phyloP scores from a whole-genome alignment of 2,888 invertebrate genomes.

The Cyrtodaria siliqua region DNA sequence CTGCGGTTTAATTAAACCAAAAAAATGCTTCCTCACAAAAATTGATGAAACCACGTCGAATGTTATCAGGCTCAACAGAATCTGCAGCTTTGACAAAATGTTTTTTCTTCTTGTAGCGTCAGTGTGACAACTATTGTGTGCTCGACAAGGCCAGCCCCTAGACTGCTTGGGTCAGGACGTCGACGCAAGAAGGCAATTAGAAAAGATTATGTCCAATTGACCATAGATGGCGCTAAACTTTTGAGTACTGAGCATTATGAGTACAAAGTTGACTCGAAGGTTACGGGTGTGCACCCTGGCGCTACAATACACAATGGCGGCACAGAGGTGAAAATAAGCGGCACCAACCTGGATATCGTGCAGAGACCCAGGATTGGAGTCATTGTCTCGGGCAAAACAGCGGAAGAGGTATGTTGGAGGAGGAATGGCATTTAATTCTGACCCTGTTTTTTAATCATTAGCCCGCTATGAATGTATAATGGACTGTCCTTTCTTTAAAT shows the following conservation, averaged over 20 bases:
- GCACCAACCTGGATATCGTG: slow-evolving; percentile 82
- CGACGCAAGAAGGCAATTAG: slow-evolving; percentile 21
- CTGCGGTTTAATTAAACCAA: too few species aligned
- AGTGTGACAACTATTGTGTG: slow-evolving; percentile 57
- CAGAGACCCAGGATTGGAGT: slow-evolving; percentile 73
- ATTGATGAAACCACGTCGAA: too few species aligned
- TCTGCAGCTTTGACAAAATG: too few species aligned
- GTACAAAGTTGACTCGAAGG: slow-evolving; percentile 77
- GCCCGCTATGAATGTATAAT: too few species aligned
- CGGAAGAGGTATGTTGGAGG: slow-evolving; percentile 28
- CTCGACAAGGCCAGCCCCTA: slow-evolving; percentile 35
- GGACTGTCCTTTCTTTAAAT: too few species aligned
- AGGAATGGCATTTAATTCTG: too few species aligned
- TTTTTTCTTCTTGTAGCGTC: too few species aligned
- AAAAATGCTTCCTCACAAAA: too few species aligned
- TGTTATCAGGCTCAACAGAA: too few species aligned
- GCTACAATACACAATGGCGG: slow-evolving; percentile 79
- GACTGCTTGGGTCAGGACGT: slow-evolving; percentile 19
- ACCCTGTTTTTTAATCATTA: too few species aligned
- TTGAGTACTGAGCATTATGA: slow-evolving; percentile 41
- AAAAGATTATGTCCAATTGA: slow-evolving; percentile 38
- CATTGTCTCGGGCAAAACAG: slow-evolving; percentile 19
- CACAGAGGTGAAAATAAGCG: slow-evolving; percentile 79
- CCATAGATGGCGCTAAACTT: slow-evolving; percentile 61
- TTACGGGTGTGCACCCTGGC: slow-evolving; percentile 68